Percentiles rank a stretch among this genome's conserved stretches.
Conservation (phyloP, 2,888 invertebrate genomes). For the Flexamia atlantica region DNA sequence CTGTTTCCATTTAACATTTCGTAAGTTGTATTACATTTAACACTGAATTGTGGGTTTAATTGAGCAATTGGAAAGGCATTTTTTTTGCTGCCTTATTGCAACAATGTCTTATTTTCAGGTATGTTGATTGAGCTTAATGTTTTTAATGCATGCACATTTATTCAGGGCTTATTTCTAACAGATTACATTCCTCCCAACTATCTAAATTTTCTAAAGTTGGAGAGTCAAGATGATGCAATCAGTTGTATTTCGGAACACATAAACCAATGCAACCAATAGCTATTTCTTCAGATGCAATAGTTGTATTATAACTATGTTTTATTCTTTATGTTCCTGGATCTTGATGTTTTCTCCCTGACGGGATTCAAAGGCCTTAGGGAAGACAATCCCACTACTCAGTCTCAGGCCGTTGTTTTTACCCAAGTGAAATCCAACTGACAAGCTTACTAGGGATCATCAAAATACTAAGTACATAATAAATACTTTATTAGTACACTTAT, state of each 20-base stretch:
- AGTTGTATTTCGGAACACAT: too few relatives aligned
- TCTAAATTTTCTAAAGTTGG: too few relatives aligned
- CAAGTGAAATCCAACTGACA: neutral
- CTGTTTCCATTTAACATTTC: too few relatives aligned
- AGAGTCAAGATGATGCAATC: too few relatives aligned
- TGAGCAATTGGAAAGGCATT: constrained; percentile 41
- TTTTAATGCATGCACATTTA: too few relatives aligned
- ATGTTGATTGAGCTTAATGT: neutral
- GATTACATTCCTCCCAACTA: too few relatives aligned
- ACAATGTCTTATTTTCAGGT: neutral
- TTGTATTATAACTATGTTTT: too few relatives aligned
- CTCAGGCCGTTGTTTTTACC: neutral
- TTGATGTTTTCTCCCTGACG: too few relatives aligned
- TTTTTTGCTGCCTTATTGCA: neutral
- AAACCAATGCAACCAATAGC: too few relatives aligned
- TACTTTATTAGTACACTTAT: constrained; percentile 6
- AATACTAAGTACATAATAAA: constrained; percentile 28
- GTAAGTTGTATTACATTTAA: neutral
- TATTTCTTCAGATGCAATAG: too few relatives aligned
- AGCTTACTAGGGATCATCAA: neutral
- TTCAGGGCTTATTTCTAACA: too few relatives aligned
- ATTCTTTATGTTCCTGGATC: too few relatives aligned
- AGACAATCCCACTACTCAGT: constrained; percentile 4
- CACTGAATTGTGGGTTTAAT: constrained; percentile 3
- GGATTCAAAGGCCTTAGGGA: neutral